Conservation (phyloP, 2,888 invertebrate genomes). For the Ectemnius cavifrons region DNA sequence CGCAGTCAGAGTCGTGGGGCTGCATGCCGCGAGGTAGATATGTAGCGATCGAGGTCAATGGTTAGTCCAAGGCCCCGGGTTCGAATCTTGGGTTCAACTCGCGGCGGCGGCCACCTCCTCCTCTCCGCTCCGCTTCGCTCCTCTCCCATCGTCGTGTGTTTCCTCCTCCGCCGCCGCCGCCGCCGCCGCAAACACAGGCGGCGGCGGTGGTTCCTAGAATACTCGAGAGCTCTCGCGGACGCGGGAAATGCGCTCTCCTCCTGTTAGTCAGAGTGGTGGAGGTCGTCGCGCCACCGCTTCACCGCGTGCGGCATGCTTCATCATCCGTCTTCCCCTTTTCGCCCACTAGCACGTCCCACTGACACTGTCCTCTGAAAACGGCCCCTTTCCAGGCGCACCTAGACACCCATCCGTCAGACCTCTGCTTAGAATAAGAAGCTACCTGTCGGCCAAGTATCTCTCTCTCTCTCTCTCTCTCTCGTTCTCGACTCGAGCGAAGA, state of each 20-base stretch:
- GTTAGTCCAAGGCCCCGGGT: conserved; percentile 77
- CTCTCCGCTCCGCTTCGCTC: too few species aligned
- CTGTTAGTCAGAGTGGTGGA: too few species aligned
- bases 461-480: background rate
- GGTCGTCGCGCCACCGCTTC: too few species aligned
- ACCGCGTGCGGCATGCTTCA: too few species aligned
- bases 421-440: too few species aligned
- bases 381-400: too few species aligned
- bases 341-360: too few species aligned
- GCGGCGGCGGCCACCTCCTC: conserved; percentile 60
- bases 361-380: too few species aligned
- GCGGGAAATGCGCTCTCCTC: conserved; percentile 43
- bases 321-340: too few species aligned
- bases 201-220: background rate
- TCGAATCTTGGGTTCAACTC: conserved; percentile 73
- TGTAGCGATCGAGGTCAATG: conserved; percentile 77
- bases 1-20: conserved; percentile 62
- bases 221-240: conserved; percentile 58
- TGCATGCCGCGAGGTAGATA: conserved; percentile 65
- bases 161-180: too few species aligned
- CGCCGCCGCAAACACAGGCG: background rate
- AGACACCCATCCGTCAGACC: too few species aligned
- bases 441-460: background rate
- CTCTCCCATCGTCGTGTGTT: conserved; percentile 15
- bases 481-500: background rate